Evolutionary conservation across 2,797 vertebrate species (phyloP), one percentile per base, ranked within the genome.

Genomic region (Neosilurus mollespiculum): DNA sequence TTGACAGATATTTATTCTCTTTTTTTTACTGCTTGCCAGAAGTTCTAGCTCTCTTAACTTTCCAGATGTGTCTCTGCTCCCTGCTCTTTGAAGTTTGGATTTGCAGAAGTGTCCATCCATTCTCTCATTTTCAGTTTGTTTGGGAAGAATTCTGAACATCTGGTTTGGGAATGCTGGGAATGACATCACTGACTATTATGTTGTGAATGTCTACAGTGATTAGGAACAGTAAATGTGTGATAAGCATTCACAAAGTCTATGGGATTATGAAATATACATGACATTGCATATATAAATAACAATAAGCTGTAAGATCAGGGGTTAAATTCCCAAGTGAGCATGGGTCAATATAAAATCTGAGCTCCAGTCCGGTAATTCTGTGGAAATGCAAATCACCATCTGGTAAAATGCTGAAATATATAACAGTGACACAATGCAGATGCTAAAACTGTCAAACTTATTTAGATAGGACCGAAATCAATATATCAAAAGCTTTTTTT

Each of bases 1-100:
- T 65, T 81, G 85, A 88, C 88, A 85, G 83, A 24, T 72, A 89
- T 91, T 87, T 81, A 51, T 81, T 81, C 79, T 64, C 54, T 51
- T 82, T 65, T 76, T 59, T 80, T 64, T 77, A 56, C 80, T 80
- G 58, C 51, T 34, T 78, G 72, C 84, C 82, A 87, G 80, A 81
- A 73, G 64, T 79, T 82, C 65, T 26, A 75, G 61, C 72, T 51
- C 75, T 77, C 34, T 64, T 85, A 56, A 43, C n/a, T 51, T 51
- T 70, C 84, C 84, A 85, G 81, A 82, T 87, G 88, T 88, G 87
- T 81, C 69, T 83, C 66, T 56, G 75, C 34, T 72, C 49, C 20
- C 49, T 78, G 30, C 49, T 56, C 65, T 83, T 84, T 83, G 58
- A 80, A 65, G 81, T 80, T 58, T 71, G 15, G 72, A 82, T 78